phyloP scores from a whole-genome alignment of 2,888 invertebrate genomes.

The Entomobrya multifasciata region DNA sequence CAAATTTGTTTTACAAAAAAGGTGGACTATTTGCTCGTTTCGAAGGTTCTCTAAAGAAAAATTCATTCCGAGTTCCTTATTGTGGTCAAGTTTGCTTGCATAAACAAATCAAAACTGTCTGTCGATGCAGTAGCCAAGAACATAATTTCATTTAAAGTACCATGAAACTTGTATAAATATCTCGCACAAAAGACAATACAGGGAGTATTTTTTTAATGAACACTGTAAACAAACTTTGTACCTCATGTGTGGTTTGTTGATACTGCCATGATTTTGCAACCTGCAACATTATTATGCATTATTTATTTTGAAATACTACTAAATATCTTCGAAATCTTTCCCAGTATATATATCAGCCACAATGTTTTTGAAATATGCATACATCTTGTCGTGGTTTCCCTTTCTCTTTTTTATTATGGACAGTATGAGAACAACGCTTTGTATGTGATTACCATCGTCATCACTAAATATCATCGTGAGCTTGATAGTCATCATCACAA shows the following conservation, averaged over 20 bases:
- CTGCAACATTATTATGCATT: constrained; percentile 27
- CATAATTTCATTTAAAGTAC: constrained; percentile 31
- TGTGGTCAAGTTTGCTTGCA: constrained; percentile 17
- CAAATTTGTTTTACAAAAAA: constrained; percentile 40
- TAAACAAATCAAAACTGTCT: constrained; percentile 44
- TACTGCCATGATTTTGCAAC: not conserved
- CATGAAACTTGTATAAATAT: not conserved
- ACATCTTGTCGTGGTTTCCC: not conserved
- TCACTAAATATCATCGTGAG: not conserved
- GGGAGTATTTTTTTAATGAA: constrained; percentile 36
- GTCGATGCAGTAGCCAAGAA: not conserved
- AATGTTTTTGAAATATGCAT: constrained; percentile 24
- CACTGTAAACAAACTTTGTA: not conserved
- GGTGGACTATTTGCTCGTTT: not conserved
- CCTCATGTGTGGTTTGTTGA: not conserved
- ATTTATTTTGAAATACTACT: too few relatives aligned
- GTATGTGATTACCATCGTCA: not conserved
- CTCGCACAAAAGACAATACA: constrained; percentile 26
- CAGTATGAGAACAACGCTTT: not conserved
- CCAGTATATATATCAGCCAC: constrained; percentile 8
- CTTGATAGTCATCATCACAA: not conserved
- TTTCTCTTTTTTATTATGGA: constrained; percentile 36
- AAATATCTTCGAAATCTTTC: not conserved
- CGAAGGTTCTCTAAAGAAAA: not conserved
- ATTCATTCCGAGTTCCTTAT: constrained; percentile 29